Base-by-base conservation (phyloP, 2,888 invertebrate genomes). In the Platycheirus rosarum region DNA sequence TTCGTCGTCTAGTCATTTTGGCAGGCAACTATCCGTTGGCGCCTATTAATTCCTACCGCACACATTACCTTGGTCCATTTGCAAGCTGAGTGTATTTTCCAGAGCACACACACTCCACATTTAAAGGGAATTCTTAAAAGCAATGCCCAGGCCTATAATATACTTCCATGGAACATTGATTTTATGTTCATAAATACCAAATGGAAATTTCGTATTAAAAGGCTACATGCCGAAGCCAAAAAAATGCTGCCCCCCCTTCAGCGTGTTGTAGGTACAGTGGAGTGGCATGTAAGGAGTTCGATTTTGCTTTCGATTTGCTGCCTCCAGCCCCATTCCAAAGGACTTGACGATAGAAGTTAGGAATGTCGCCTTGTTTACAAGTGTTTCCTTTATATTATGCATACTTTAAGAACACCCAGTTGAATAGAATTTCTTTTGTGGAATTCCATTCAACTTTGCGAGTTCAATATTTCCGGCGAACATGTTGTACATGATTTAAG, bases 101-200 rank as follows among this genome's bases (percentile, higher is more conserved):
- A n/a, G n/a, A n/a, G n/a, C n/a, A n/a, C n/a, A n/a, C n/a, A 60
- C 42, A 42, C 60, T 60, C 60, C 16, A 37, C 44, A 42, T 48
- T 51, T 20, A n/a, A n/a, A 51, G 44, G 69, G 69, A 35, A 66
- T 77, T 60, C 80, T 70, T 80, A 80, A 80, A 80, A 80, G 76
- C 76, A 80, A 80, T 80, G n/a, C n/a, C n/a, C n/a, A n/a, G n/a
- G n/a, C n/a, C n/a, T 70, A 55, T 80, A 76, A 80, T 80, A 80
- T 80, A 80, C 76, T 80, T 80, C 76, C 69, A 80, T 80, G 80
- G 80, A 69, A 80, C 80, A 80, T 80, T 80, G 80, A 76, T 80
- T 80, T 80, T 80, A 80, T 80, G 80, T 80, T 76, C 80, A 80
- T 80, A 80, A 80, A 80, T 80, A 80, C 76, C 75, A 48, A 80